Evolutionary conservation across 2,888 invertebrate species (phyloP), one percentile per base, ranked within the genome.

Genomic region (Luffia ferchaultella): DNA sequence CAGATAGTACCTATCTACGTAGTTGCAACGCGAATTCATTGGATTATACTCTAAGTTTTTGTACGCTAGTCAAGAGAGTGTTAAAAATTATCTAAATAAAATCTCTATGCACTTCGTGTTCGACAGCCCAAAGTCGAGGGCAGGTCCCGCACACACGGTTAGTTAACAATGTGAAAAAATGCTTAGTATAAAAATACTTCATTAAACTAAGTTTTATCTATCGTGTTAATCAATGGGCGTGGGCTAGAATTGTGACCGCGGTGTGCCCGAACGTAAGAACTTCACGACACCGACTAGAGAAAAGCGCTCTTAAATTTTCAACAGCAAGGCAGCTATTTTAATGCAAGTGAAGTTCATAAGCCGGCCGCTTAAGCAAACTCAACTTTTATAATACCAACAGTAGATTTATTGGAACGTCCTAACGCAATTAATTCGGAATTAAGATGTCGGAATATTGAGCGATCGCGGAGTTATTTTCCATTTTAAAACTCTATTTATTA

Each of bases 171-270:
- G 73, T 74, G 69, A 76, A 76, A 76, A 74, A 74, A 73, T 68
- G 64, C 62, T 65, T 65, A 68, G 63, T 71, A 71, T 70, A 76
- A 77, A 76, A 77, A 76, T 76, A 70, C 74, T 76, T 73, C 69
- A 75, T 78, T 76, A 77, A 68, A 69, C 67, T 65, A 65, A 66
- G 61, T 67, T 72, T 74, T 78, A 79, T 79, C 79, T 71, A 50
- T 59, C 63, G 65, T 68, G 73, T 73, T 75, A 73, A 79, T 79
- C 79, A 73, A 67, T 71, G 74, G 79, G 79, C 76, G 79, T 68
- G 65, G 67, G 48, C 52, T 54, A 53, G 50, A 48, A 73, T 67
- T 65, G 62, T 59, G 60, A 62, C 61, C 56, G 58, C 53, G 53
- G 49, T 52, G 58, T 58, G 54, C 57, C 59, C 63, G 59, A 67